Conservation (phyloP, 2,888 invertebrate species). For the Conistra vaccinii region DNA sequence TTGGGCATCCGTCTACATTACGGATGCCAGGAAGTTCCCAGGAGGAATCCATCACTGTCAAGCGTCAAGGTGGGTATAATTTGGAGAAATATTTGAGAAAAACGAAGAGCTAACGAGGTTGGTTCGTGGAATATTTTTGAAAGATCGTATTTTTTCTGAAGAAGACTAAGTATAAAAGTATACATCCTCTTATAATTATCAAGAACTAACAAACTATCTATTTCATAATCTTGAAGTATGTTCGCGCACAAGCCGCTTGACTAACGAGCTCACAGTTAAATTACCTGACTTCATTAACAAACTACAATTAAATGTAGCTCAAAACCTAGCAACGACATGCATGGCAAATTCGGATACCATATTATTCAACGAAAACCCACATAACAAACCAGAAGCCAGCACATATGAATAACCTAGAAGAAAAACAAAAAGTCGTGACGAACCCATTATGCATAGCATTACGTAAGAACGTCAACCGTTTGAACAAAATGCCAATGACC, state of each 20-base stretch:
- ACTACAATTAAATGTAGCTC: not conserved
- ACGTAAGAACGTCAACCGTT: slow-evolving; percentile 51
- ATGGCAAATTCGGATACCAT: not conserved
- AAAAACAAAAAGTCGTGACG: slow-evolving; percentile 50
- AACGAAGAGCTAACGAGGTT: not conserved
- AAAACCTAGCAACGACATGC: not conserved
- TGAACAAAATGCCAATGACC: slow-evolving; percentile 41
- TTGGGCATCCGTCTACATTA: slow-evolving; percentile 33
- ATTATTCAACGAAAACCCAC: not conserved
- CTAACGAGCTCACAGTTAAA: slow-evolving; percentile 1
- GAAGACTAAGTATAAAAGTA: too few species aligned
- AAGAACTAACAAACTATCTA: not conserved
- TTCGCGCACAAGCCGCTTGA: not conserved
- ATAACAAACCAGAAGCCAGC: slow-evolving; percentile 14
- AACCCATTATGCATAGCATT: slow-evolving; percentile 45
- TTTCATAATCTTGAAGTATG: slow-evolving; percentile 1
- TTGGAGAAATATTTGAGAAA: slow-evolving; percentile 33
- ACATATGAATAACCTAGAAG: slow-evolving; percentile 36
- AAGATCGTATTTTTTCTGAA: not conserved
- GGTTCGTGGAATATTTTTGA: not conserved
- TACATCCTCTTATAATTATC: too few species aligned
- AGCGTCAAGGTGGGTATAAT: slow-evolving; percentile 39
- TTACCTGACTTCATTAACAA: not conserved
- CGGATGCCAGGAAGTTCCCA: slow-evolving; percentile 26
- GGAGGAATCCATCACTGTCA: slow-evolving; percentile 62